phyloP scores from a whole-genome alignment of 2,113 vertebrate genomes.

The Phasianus colchicus region DNA sequence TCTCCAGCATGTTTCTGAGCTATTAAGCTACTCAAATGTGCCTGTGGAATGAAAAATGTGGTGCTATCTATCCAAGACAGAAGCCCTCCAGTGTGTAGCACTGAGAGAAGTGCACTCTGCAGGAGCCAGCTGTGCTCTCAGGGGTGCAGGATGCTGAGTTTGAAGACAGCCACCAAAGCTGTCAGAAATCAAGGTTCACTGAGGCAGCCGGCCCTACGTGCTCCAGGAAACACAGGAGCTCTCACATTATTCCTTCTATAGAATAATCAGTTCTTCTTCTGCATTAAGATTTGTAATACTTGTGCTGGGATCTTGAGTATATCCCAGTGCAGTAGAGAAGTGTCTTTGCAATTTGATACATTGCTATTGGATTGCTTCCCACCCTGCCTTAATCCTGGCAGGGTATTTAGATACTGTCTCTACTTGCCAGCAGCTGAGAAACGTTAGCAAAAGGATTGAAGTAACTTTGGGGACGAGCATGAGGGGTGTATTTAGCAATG shows the following conservation, averaged over 20 bases:
- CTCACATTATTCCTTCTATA: not conserved
- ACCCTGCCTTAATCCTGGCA: not conserved
- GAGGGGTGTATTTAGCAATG: not conserved
- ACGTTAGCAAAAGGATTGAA: not conserved
- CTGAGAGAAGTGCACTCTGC: not conserved
- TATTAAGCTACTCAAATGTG: not conserved
- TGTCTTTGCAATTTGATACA: not conserved
- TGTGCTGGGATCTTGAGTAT: not conserved
- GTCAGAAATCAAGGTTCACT: not conserved
- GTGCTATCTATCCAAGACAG: not conserved
- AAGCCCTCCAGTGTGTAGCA: not conserved
- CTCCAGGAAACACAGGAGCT: not conserved
- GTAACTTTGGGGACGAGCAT: not conserved
- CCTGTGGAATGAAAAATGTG: not conserved
- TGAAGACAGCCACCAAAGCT: not conserved
- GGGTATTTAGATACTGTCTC: not conserved
- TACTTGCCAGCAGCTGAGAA: not conserved
- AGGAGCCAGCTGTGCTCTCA: not conserved
- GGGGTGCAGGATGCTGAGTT: not conserved
- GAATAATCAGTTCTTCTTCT: not conserved
- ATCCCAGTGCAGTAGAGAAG: not conserved
- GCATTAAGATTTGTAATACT: not conserved
- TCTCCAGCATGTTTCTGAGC: not conserved
- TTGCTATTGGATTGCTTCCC: not conserved
- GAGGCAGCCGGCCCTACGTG: rapidly evolving